These are phyloP conservation scores for Drosophila quadrilineata DNA, from an alignment of 1,140 invertebrate genomes.

Conservation along the genomic window DNA sequence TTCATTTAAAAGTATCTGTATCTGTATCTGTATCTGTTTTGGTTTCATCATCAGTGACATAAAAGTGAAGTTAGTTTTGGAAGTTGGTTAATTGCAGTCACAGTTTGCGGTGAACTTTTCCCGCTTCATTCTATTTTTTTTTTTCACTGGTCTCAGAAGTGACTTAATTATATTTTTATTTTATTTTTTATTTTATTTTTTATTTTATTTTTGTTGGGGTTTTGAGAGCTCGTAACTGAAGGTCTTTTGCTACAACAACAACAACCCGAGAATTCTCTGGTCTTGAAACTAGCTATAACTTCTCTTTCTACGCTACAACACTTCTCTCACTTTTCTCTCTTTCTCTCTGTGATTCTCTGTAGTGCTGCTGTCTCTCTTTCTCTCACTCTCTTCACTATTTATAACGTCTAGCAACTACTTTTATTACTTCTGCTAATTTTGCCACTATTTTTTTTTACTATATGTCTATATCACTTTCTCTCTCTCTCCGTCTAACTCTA, in stretches of 20 bases:
- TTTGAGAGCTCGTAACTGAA: conserved; percentile 21
- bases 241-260: too few relatives aligned
- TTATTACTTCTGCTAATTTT: conserved; percentile 20
- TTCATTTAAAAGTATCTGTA: not conserved
- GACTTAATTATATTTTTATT: too few relatives aligned
- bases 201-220: not conserved
- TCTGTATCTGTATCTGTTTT: not conserved
- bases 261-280: conserved; percentile 32
- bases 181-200: not conserved
- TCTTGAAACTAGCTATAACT: conserved; percentile 34
- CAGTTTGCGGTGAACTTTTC: not conserved
- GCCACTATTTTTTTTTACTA: conserved; percentile 19
- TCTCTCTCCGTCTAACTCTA: not conserved
- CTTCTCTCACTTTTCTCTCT: conserved; percentile 5
- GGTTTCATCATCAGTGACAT: conserved; percentile 9
- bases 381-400: conserved; percentile 5
- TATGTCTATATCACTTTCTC: not conserved
- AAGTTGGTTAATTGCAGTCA: not conserved
- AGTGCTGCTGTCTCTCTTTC: not conserved
- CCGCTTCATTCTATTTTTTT: conserved; percentile 1
- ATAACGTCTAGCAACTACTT: conserved; percentile 4
- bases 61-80: too few relatives aligned
- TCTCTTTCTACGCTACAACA: conserved; percentile 15
- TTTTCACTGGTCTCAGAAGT: not conserved
- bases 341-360: conserved; percentile 15